Percentiles rank a stretch among this genome's conserved stretches.
Evolutionary conservation across 2,888 invertebrate genomes (phyloP).

Genomic region (Dugesia japonica): DNA sequence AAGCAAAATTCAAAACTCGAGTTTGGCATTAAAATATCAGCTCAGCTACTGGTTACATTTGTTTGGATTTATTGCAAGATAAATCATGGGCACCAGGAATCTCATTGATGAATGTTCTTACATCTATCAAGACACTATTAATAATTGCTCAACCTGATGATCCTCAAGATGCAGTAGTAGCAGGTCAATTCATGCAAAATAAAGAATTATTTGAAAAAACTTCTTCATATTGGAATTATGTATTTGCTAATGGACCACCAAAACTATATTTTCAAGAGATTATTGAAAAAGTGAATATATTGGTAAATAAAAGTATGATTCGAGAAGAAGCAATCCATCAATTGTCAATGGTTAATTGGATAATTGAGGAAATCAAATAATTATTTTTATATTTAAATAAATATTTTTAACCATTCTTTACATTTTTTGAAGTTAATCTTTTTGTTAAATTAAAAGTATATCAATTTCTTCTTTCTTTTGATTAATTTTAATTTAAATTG

Average conservation of each 20-base stretch:
- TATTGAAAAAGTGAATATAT: not conserved
- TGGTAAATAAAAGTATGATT: not conserved
- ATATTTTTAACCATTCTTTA: no score
- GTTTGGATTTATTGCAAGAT: not conserved
- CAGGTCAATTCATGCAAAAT: not conserved
- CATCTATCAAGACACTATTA: not conserved
- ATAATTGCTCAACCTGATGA: not conserved
- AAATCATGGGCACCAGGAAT: not conserved
- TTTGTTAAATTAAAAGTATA: no score
- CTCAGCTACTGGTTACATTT: not conserved
- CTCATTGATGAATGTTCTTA: not conserved
- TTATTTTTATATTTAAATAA: no score
- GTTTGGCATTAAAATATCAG: slow-evolving; percentile 12
- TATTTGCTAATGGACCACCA: not conserved
- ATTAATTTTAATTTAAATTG: no score
- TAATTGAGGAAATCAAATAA: not conserved
- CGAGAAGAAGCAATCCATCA: not conserved
- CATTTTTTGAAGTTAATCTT: no score
- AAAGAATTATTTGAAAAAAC: not conserved
- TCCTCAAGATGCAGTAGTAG: not conserved
- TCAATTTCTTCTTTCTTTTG: no score
- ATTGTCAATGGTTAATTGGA: not conserved
- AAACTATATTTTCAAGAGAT: not conserved
- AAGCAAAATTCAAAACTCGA: not conserved
- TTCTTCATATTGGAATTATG: not conserved